Conservation (phyloP, 2,113 vertebrate species). For the Elephas maximus region DNA sequence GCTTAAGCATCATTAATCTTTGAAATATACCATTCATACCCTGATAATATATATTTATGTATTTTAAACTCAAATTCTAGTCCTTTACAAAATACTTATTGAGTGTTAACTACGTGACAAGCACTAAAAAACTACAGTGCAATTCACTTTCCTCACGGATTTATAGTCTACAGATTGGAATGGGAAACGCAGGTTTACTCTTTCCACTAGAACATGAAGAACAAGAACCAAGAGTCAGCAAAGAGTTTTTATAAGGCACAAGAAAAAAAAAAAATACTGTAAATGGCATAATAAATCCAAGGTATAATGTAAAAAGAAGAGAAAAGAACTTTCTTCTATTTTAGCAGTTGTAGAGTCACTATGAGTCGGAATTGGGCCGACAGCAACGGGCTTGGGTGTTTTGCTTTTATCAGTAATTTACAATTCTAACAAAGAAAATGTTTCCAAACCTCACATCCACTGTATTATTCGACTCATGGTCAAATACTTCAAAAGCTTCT, state of each 20-base stretch:
- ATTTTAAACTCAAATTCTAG: slow-evolving; percentile 51
- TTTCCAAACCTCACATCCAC: slow-evolving; percentile 95
- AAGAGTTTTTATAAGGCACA: not conserved
- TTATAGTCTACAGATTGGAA: not conserved
- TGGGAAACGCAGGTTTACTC: not conserved
- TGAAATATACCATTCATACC: not conserved
- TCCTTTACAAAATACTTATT: not conserved
- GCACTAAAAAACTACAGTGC: not conserved
- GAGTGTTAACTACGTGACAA: not conserved
- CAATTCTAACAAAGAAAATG: slow-evolving; percentile 64
- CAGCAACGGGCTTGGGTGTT: too few relatives aligned
- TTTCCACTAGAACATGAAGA: not conserved
- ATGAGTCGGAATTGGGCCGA: too few relatives aligned
- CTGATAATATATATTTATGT: slow-evolving; percentile 23
- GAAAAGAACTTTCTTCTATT: not conserved
- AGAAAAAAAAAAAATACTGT: slow-evolving; percentile 40
- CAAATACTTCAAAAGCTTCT: slow-evolving; percentile 95
- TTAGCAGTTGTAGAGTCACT: not conserved
- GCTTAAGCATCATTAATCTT: not conserved
- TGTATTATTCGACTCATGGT: slow-evolving; percentile 92
- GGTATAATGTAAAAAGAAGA: not conserved
- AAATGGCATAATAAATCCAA: slow-evolving; percentile 48
- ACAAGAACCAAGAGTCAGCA: slow-evolving; percentile 6
- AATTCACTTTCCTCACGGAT: not conserved
- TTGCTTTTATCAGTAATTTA: slow-evolving; percentile 15